Conservation (phyloP, 2,113 vertebrate species). For the Melanocharis versteri region DNA sequence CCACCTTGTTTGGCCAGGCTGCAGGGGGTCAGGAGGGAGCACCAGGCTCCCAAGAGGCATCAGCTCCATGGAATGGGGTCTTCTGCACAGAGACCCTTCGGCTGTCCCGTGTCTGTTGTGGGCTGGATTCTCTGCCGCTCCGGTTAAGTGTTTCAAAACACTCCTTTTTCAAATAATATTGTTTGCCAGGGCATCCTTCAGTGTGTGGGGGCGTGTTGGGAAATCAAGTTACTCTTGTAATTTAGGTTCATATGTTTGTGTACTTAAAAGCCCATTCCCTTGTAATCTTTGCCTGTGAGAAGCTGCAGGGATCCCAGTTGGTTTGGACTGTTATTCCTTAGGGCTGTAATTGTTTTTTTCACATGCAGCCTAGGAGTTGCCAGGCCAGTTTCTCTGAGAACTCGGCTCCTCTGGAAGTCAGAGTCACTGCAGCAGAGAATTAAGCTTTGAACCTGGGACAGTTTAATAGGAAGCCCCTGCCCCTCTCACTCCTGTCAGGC, state of each 20-base stretch:
- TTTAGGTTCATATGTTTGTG: not conserved
- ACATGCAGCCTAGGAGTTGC: not conserved
- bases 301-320: not conserved
- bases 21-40: not conserved
- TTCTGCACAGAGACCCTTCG: not conserved
- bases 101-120: not conserved
- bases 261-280: not conserved
- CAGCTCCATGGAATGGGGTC: not conserved
- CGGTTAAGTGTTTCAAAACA: not conserved
- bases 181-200: not conserved
- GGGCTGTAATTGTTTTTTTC: not conserved
- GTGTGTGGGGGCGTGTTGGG: not conserved
- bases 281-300: not conserved
- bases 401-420: not conserved
- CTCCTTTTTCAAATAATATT: not conserved
- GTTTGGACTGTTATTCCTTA: conserved; percentile 22
- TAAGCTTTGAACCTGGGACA: not conserved
- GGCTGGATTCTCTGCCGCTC: not conserved
- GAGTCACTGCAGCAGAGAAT: not conserved
- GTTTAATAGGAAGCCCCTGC: not conserved
- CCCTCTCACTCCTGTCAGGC: not conserved
- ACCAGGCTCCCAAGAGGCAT: not conserved
- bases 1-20: not conserved
- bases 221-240: not conserved
- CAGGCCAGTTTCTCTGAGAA: not conserved